Conservation (phyloP, 2,797 vertebrate species). For the Manis javanica region DNA sequence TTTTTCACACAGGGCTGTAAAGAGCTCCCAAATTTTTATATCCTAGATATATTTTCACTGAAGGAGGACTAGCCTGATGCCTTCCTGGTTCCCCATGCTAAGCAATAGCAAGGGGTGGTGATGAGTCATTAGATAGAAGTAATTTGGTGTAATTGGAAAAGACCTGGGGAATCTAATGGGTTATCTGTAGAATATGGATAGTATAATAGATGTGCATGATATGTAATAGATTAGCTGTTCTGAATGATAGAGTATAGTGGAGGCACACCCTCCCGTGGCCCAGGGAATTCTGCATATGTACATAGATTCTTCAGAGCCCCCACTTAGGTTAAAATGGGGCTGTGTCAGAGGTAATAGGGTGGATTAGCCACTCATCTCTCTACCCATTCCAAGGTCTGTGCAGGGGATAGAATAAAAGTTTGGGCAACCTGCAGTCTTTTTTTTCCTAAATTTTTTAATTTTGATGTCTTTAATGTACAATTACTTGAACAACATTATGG, state of each 20-base stretch:
- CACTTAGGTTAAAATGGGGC: background rate
- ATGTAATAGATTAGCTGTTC: background rate
- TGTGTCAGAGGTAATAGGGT: background rate
- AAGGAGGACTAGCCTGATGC: background rate
- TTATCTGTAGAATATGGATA: background rate
- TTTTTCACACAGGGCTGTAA: background rate
- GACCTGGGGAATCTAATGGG: background rate
- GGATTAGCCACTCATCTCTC: rapidly evolving
- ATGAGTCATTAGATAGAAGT: slow-evolving; percentile 5
- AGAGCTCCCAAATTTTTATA: background rate
- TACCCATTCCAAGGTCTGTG: background rate
- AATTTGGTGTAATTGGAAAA: slow-evolving; percentile 20
- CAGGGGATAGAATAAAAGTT: background rate
- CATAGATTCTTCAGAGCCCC: background rate
- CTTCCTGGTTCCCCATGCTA: background rate
- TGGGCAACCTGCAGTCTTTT: background rate
- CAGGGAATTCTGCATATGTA: background rate
- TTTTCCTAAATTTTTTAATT: background rate
- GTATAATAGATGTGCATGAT: background rate
- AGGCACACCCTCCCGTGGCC: background rate
- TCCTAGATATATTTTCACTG: background rate
- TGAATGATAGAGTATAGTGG: background rate
- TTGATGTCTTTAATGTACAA: too few species aligned
- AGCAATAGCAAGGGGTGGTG: background rate
- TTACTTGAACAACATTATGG: too few species aligned